Evolutionary conservation across 2,888 invertebrate species (phyloP), one percentile per base, ranked within the genome.

Genomic region (Camptogramma bilineatum): DNA sequence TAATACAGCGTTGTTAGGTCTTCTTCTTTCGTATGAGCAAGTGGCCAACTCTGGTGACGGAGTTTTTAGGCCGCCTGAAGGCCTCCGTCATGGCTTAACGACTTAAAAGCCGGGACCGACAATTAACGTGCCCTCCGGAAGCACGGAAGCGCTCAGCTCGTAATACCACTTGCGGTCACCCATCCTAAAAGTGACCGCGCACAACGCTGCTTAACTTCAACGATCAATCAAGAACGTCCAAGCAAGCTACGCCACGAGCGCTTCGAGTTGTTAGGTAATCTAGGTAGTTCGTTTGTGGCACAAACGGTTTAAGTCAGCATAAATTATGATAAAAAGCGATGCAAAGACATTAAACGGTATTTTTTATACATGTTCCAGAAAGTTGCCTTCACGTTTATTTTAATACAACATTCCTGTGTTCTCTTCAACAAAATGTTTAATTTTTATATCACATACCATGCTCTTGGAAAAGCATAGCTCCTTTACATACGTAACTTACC

Each of bases 401-500:
- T 56, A 69, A 64, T 63, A 60, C 7, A 42, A 59, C 64, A 68
- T 65, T 62, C 48, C 48, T 55, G 61, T 58, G 56, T 57, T 57
- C 59, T 62, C 50, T 54, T 44, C 39, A 21, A 60, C 47, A 56
- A 58, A 71, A 62, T 67, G 68, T 61, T 52, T 55, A 52, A 58
- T 52, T 68, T 68, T 70, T 62, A 58, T 71, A 66, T 70, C 54
- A 62, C 68, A 70, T 70, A 28, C 28, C 28, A 28, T 28, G 28
- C 28, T 28, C 28, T 28, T 4, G 28, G 5, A 28, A 79, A 76
- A 77, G 76, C 76, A 76, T 78, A 74, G 71, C 73, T 75, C 67
- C 51, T 76, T 75, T 73, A 70, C 68, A 64, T 76, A 70, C 72
- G 70, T 74, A 71, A 76, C 69, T 74, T 72, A 44, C 44, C 28